phyloP scores from a whole-genome alignment of 2,113 vertebrate species.

The Tyrannus savana region DNA sequence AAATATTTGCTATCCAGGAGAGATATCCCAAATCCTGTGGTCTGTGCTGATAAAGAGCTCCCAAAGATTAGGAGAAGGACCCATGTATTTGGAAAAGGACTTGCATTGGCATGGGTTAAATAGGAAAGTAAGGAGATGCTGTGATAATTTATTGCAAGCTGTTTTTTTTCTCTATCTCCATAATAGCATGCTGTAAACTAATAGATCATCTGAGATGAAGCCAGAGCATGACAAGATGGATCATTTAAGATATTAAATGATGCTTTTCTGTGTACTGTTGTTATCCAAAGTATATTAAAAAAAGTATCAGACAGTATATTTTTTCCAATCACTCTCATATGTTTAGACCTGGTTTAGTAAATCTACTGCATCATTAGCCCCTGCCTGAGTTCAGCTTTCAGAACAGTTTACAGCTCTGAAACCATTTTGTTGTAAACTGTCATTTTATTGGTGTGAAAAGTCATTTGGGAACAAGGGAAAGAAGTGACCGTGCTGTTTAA shows the following conservation, averaged over 20 bases:
- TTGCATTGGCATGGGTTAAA: background rate
- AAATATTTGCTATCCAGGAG: background rate
- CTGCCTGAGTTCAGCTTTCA: background rate
- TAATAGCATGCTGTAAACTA: constrained; percentile 11
- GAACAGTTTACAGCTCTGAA: constrained; percentile 24
- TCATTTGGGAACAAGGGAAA: background rate
- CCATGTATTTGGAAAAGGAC: background rate
- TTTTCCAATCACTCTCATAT: background rate
- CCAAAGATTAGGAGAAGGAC: background rate
- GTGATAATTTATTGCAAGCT: constrained; percentile 43
- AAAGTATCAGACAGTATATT: background rate
- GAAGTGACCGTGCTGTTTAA: background rate
- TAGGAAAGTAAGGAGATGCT: background rate
- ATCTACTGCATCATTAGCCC: constrained; percentile 43
- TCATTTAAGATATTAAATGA: constrained; percentile 63
- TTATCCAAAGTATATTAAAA: constrained; percentile 47
- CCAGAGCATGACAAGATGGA: constrained; percentile 34
- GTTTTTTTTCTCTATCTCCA: background rate
- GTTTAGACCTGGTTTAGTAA: constrained; percentile 1
- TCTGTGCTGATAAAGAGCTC: background rate
- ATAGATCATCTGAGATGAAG: constrained; percentile 58
- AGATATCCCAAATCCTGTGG: background rate
- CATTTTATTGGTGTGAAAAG: background rate
- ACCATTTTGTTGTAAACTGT: background rate
- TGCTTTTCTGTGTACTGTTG: constrained; percentile 11